Base-by-base conservation (phyloP, 2,888 invertebrate species). In the Rhagium mordax region DNA sequence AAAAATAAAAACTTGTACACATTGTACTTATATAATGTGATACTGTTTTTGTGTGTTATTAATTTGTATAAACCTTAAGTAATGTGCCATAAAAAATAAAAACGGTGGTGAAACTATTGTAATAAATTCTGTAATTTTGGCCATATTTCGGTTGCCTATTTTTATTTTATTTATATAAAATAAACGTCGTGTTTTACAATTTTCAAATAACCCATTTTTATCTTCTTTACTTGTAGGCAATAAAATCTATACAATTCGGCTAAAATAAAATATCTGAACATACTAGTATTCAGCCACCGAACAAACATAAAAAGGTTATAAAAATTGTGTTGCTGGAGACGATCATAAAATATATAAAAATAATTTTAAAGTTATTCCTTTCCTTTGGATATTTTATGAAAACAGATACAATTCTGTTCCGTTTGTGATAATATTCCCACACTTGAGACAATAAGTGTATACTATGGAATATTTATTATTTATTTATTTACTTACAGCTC, bases 181-280 rank as follows among this genome's bases (percentile, higher is more conserved):
- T 6, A 57, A 6, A 24, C 8, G 21, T 21, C 24, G 7, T 27
- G 27, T 27, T 24, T 57, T 18, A 15, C 15, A 27, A 15, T 57
- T 57, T 33, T 60, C 13, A 1, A 10, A 29, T 60, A 60, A 60
- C 59, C 59, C 59, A 60, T 60, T 60, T 60, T 41, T 57, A 57
- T 57, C 15, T 57, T 41, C n/a, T 18, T 41, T 60, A 60, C 29
- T 41, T 18, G 7, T 10, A 18, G 18, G 59, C 18, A 29, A 60
- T 60, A 60, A 29, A 60, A 41, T 21, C 29, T 59, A 29, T 59
- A 59, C 27, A 59, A 59, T 16, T 60, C 59, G 59, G 59, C 29
- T 41, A 33, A 60, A 41, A 41, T 41, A 20, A 29, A 18, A 27
- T 51, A 18, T 20, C 20, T 51, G 18, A 18, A 51, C 18, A 51